Conservation (phyloP, 2,888 invertebrate genomes). For the Tuberolachnus salignus region DNA sequence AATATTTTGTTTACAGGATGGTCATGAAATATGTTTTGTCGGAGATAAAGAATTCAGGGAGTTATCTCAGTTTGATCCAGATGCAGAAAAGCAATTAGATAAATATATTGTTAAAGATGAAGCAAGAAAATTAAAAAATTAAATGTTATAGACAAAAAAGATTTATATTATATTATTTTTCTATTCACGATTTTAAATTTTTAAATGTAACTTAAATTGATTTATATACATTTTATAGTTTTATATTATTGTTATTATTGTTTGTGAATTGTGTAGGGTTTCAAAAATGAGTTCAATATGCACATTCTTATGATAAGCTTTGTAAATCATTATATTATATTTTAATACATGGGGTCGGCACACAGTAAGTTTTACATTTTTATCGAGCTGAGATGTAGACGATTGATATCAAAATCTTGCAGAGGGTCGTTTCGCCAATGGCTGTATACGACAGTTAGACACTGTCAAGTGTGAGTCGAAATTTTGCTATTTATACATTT, state of each 20-base stretch:
- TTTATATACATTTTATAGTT: slow-evolving; percentile 9
- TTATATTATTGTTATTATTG: slow-evolving; percentile 14
- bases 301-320: not conserved
- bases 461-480: too few species aligned
- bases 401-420: too few species aligned
- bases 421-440: too few species aligned
- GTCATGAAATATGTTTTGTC: slow-evolving; percentile 98
- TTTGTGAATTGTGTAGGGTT: not conserved
- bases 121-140: slow-evolving; percentile 56
- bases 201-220: not conserved
- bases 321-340: too few species aligned
- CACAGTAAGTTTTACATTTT: too few species aligned
- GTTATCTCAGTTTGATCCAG: slow-evolving; percentile 83
- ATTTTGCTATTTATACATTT: too few species aligned
- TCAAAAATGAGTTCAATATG: not conserved
- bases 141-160: not conserved
- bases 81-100: slow-evolving; percentile 79
- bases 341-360: too few species aligned
- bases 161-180: not conserved
- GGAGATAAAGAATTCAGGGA: slow-evolving; percentile 93
- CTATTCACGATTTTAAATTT: not conserved
- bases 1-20: slow-evolving; percentile 70
- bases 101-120: slow-evolving; percentile 69
- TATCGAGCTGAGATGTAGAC: too few species aligned
- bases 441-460: too few species aligned